Percentiles rank a stretch among this genome's conserved stretches.
Evolutionary conservation across 2,797 vertebrate genomes (phyloP).

Genomic region (Hirundo rustica): DNA sequence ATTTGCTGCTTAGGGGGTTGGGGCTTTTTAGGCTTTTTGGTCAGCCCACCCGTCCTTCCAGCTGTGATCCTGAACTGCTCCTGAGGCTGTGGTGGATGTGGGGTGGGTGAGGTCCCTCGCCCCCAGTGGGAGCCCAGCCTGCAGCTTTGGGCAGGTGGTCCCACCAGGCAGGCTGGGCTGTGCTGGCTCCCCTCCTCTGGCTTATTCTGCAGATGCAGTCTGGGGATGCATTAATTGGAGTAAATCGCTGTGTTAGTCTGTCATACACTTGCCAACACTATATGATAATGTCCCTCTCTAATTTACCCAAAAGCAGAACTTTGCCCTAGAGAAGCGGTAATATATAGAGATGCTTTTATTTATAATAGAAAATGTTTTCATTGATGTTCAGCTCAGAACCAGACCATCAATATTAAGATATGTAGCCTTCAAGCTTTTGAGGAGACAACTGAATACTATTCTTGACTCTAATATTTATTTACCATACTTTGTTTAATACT

Average conservation of each 20-base stretch:
- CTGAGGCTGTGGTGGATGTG: not conserved
- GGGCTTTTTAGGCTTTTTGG: not conserved
- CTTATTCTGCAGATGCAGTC: not conserved
- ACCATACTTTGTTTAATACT: conserved; percentile 37
- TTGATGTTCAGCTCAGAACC: not conserved
- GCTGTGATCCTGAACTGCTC: not conserved
- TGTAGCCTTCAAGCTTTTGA: not conserved
- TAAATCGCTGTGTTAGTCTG: not conserved
- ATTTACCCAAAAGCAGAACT: not conserved
- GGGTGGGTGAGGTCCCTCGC: not conserved
- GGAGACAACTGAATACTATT: not conserved
- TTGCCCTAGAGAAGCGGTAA: not conserved
- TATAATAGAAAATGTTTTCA: not conserved
- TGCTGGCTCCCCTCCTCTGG: not conserved
- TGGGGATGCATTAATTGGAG: not conserved
- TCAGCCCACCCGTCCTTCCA: not conserved
- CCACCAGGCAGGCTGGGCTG: not conserved
- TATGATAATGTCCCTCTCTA: not conserved
- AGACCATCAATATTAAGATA: not conserved
- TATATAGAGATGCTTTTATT: not conserved
- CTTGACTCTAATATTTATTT: conserved; percentile 17
- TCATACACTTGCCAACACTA: not conserved
- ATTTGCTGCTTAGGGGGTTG: not conserved
- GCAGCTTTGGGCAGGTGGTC: fast-evolving
- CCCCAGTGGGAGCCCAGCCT: not conserved